phyloP scores from a whole-genome alignment of 2,888 invertebrate genomes.

The Drosophila testacea region DNA sequence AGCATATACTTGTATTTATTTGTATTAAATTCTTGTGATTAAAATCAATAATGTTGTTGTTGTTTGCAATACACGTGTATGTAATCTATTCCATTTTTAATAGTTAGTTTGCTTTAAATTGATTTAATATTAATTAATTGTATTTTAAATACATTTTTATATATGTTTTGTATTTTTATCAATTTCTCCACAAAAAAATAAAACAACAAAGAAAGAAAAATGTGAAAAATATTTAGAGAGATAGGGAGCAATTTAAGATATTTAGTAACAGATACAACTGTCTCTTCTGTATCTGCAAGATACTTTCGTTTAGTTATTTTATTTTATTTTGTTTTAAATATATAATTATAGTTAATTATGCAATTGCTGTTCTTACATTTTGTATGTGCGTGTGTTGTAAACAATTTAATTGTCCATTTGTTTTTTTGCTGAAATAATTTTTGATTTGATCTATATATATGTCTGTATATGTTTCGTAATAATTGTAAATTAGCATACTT shows the following conservation, averaged over 20 bases:
- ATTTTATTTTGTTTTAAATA: neutral
- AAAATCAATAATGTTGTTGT: slow-evolving; percentile 66
- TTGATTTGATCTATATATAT: slow-evolving; percentile 44
- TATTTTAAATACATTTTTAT: slow-evolving; percentile 71
- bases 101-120: slow-evolving; percentile 75
- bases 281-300: slow-evolving; percentile 19
- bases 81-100: slow-evolving; percentile 72
- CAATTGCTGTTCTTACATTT: slow-evolving; percentile 17
- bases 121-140: slow-evolving; percentile 62
- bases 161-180: slow-evolving; percentile 57
- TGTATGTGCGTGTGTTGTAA: slow-evolving; percentile 53
- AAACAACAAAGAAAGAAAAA: slow-evolving; percentile 21
- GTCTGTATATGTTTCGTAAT: slow-evolving; percentile 20
- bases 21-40: slow-evolving; percentile 71
- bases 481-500: slow-evolving; percentile 30
- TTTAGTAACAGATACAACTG: slow-evolving; percentile 2
- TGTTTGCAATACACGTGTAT: slow-evolving; percentile 39
- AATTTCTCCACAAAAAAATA: slow-evolving; percentile 11
- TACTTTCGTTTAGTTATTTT: neutral
- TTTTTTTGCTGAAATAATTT: slow-evolving; percentile 33
- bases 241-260: neutral
- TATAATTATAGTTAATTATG: slow-evolving; percentile 11
- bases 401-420: slow-evolving; percentile 66
- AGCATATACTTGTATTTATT: slow-evolving; percentile 58
- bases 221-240: slow-evolving; percentile 14